Base-by-base conservation (phyloP, 2,888 invertebrate species). In the Thereva nobilitata region DNA sequence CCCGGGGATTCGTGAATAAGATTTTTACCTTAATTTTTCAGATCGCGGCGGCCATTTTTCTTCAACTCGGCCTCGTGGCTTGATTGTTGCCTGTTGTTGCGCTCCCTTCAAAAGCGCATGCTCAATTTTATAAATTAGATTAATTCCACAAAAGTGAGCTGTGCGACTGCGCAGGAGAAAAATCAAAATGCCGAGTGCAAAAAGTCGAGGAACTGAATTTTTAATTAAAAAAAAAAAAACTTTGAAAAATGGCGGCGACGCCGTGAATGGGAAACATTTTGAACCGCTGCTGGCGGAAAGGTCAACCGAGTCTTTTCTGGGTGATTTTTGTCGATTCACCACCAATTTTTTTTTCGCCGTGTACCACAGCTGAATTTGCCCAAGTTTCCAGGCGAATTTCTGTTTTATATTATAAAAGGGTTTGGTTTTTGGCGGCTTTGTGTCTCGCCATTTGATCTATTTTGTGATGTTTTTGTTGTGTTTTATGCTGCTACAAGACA, bases 1-100 rank as follows among this genome's bases (percentile, higher is more conserved):
- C 47, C n/a, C 8, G 35, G 37, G 7, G 23, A 45, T 35, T 47
- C 57, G 47, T 59, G 57, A 59, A 59, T 45, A 47, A 37, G 41
- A 37, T 59, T 38, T 23, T 37, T 47, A 59, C 47, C 47, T 47
- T 59, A 59, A 59, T 59, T 59, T 59, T 59, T 59, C 57, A 47
- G 47, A 59, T 59, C 38, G 57, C 6, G 23, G 1, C 23, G 23
- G 23, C 23, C 23, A 23, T 44, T 47, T 47, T 47, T 59, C 47
- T 59, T 45, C 57, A 45, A 59, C 47, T 47, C 45, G 47, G 35
- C 45, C 10, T 57, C 47, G 23, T 37, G 12, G 6, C 45, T 23
- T 12, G 45, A 23, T 23, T 23, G 23, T 23, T 23, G 23, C 23
- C 23, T 23, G 23, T 23, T 23, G 23, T 23, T 23, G 23, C 23